A percentile compares a stretch with the other conserved stretches of the same genome.
These are phyloP conservation scores for Pseudonaja textilis DNA, from an alignment of 2,113 vertebrate genomes.

Conservation along the genomic window DNA sequence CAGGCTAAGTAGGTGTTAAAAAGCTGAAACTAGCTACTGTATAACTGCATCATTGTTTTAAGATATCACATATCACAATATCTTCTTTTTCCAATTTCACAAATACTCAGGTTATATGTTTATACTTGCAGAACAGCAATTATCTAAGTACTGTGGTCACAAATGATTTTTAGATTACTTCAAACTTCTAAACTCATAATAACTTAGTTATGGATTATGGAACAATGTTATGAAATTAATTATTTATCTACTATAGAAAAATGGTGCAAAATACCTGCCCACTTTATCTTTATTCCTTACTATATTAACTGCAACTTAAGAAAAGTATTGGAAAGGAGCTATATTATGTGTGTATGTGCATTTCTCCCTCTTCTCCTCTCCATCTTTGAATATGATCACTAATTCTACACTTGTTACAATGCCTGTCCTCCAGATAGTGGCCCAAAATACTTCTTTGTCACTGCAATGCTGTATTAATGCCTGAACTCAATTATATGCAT, in stretches of 20 bases:
- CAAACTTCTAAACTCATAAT: constrained; percentile 33
- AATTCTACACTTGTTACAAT: background rate
- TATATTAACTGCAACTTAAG: constrained; percentile 14
- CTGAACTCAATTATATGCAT: background rate
- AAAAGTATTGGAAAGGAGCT: background rate
- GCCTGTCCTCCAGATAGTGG: background rate
- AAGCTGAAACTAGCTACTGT: background rate
- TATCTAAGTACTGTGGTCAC: constrained; percentile 27
- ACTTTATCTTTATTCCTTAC: background rate
- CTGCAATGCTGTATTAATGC: background rate
- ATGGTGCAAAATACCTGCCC: background rate
- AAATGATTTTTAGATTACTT: constrained; percentile 44
- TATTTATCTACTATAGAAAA: background rate
- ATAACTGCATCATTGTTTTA: constrained; percentile 13
- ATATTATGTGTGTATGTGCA: background rate
- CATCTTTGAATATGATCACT: background rate
- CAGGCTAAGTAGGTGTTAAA: constrained; percentile 37
- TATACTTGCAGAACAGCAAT: constrained; percentile 25
- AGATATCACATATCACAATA: background rate
- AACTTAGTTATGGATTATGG: constrained; percentile 49
- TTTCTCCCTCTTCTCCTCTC: background rate
- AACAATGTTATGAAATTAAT: constrained; percentile 40
- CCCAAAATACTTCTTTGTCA: background rate
- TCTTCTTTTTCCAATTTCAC: constrained; percentile 6
- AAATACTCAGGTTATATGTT: constrained; percentile 33